A percentile compares a stretch with the other conserved stretches of the same genome.
Evolutionary conservation across 2,888 invertebrate species (phyloP).

Genomic region (Boloria euphrosyne): DNA sequence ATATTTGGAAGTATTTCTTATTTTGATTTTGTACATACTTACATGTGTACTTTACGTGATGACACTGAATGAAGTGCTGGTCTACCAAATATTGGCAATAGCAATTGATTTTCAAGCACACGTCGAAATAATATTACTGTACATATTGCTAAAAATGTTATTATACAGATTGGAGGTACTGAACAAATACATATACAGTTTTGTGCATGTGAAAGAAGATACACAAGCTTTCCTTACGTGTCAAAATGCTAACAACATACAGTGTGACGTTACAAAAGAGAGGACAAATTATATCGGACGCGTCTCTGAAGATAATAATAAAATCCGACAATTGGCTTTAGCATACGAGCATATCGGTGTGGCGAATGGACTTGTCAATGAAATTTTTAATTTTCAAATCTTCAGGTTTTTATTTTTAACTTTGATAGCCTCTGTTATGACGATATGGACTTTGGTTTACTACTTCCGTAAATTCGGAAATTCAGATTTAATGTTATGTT

Average conservation of each 20-base stretch:
- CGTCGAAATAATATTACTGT: slow-evolving; percentile 44
- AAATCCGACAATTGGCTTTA: slow-evolving; percentile 44
- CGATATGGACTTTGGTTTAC: slow-evolving; percentile 42
- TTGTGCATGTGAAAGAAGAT: slow-evolving; percentile 48
- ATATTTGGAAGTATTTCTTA: slow-evolving; percentile 9
- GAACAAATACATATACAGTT: slow-evolving; percentile 54
- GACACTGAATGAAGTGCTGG: not conserved
- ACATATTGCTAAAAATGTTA: slow-evolving; percentile 52
- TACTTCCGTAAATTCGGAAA: slow-evolving; percentile 1
- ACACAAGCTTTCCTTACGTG: slow-evolving; percentile 23
- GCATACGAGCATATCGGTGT: slow-evolving; percentile 42
- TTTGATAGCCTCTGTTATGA: slow-evolving; percentile 34
- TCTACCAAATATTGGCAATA: not conserved
- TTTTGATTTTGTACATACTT: not conserved
- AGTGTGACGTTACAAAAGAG: not conserved
- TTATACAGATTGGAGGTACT: slow-evolving; percentile 51
- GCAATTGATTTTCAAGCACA: slow-evolving; percentile 28
- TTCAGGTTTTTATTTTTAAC: slow-evolving; percentile 47
- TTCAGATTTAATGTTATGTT: slow-evolving; percentile 10
- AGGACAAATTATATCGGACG: slow-evolving; percentile 1
- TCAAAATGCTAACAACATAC: not conserved
- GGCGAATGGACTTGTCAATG: slow-evolving; percentile 53
- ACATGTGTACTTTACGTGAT: not conserved
- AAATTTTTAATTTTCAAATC: slow-evolving; percentile 63
- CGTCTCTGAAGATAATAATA: slow-evolving; percentile 11